Evolutionary conservation across 2,797 vertebrate genomes (phyloP).

Genomic region (Erpetoichthys calabaricus): DNA sequence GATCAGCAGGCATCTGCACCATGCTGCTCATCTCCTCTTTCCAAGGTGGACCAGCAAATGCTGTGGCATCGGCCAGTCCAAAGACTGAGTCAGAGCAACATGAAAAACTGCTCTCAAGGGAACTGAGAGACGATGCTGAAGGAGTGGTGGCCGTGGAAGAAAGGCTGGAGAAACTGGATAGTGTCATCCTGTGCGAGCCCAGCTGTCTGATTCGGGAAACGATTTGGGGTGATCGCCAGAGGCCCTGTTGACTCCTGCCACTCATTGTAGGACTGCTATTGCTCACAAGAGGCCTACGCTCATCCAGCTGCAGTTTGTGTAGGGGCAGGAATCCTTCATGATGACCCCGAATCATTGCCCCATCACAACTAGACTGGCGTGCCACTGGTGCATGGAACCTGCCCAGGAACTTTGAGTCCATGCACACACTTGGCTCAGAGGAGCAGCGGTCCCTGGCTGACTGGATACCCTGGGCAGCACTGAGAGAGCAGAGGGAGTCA

Average conservation of each 20-base stretch:
- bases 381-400: conserved; percentile 35
- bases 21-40: conserved; percentile 11
- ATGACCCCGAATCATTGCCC: conserved; percentile 33
- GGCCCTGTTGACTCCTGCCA: conserved; percentile 20
- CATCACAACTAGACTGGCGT: conserved; percentile 51
- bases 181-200: conserved; percentile 27
- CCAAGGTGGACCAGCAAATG: conserved; percentile 2
- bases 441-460: conserved; percentile 38
- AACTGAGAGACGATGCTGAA: conserved; percentile 49
- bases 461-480: conserved; percentile 25
- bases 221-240: conserved; percentile 32
- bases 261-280: conserved; percentile 21
- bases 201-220: conserved; percentile 26
- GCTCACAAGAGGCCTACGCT: conserved; percentile 32
- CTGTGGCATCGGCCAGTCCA: conserved; percentile 31
- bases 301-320: conserved; percentile 33
- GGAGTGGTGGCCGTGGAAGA: conserved; percentile 52
- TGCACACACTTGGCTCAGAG: conserved; percentile 46
- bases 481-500: conserved; percentile 21
- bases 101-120: conserved; percentile 51
- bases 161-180: conserved; percentile 50
- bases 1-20: conserved; percentile 12
- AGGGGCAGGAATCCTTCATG: conserved; percentile 33
- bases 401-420: conserved; percentile 26
- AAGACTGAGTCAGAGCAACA: conserved; percentile 48